Evolutionary conservation across 2,113 vertebrate species (phyloP).

Genomic region (Hippocampus comes): DNA sequence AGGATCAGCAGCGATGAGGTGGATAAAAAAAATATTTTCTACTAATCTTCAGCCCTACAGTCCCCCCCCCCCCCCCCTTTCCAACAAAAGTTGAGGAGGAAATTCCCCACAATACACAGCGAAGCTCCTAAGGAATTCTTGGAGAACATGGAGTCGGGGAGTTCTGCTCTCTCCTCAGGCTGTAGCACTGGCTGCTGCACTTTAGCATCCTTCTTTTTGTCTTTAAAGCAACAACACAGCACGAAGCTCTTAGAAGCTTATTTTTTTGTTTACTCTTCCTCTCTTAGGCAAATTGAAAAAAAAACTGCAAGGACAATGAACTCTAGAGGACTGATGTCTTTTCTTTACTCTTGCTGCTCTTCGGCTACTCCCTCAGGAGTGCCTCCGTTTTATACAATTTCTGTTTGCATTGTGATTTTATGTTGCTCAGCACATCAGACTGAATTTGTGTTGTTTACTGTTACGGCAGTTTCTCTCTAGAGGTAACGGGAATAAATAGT

Average conservation of each 20-base stretch:
- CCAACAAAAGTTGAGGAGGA: slow-evolving; percentile 4
- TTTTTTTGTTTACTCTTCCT: slow-evolving; percentile 45
- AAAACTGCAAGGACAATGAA: slow-evolving; percentile 26
- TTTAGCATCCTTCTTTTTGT: slow-evolving; percentile 33
- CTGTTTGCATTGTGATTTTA: slow-evolving; percentile 34
- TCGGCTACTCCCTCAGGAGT: slow-evolving; percentile 9
- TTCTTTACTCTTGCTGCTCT: slow-evolving; percentile 38
- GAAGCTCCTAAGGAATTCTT: slow-evolving; percentile 26
- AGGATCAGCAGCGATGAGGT: slow-evolving; percentile 21
- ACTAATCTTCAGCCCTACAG: background rate
- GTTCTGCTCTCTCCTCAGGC: slow-evolving; percentile 39
- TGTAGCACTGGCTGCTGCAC: slow-evolving; percentile 71
- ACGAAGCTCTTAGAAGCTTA: slow-evolving; percentile 18
- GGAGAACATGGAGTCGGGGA: slow-evolving; percentile 29
- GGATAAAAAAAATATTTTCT: slow-evolving; percentile 8
- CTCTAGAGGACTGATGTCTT: slow-evolving; percentile 40
- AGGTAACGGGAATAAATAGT: slow-evolving; percentile 11
- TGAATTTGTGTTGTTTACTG: slow-evolving; percentile 18
- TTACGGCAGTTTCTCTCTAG: slow-evolving; percentile 21
- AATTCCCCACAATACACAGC: background rate
- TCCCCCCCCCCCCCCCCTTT: background rate
- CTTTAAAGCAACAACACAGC: slow-evolving; percentile 29
- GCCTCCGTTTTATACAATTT: slow-evolving; percentile 20
- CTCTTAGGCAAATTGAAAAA: background rate
- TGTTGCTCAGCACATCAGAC: slow-evolving; percentile 15